Base-by-base conservation (phyloP, 1,140 invertebrate genomes). In the Drosophila serrata region DNA sequence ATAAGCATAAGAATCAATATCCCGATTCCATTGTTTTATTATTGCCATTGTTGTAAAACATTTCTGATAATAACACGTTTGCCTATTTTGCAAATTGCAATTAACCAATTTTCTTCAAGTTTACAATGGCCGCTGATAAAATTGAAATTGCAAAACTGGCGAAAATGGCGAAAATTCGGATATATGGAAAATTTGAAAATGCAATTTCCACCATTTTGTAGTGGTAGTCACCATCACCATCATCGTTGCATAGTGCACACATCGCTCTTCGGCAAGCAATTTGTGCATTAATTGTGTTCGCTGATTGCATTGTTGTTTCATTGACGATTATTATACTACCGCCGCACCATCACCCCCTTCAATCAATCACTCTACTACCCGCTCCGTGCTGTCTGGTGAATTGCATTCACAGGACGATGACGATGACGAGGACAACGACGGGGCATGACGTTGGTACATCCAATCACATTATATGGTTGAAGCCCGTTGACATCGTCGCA, bases 211-310 rank as follows among this genome's bases (percentile, higher is more conserved):
- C 17, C 53, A 22, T 75, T 57, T 58, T 39, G 61, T 61, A 51
- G 57, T 24, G 19, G 45, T 27, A 1, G 13, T 45, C 22, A 12
- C 13, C 43, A 12, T 17, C n/a, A 5, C 22, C 11, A 2, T 45
- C 19, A 12, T 17, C n/a, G 13, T 11, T n/a, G n/a, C 70, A 19
- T 46, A 49, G 33, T 42, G 78, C 75, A 63, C 79, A 72, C 75
- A 75, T 55, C 51, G 43, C 69, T 79, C 64, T 65, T 68, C 75
- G 68, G 60, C 68, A 68, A 76, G 84, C 79, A 86, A 88, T 88
- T 88, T 88, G 59, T 88, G 75, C 75, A 75, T 88, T 86, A 86
- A 86, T 88, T 86, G 82, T 82, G 64, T 65, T 76, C 79, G 59
- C 58, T 69, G 78, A 86, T 85, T 85, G 82, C 82, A 81, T 86